A percentile compares a stretch with the other conserved stretches of the same genome.
phyloP scores from a whole-genome alignment of 2,888 invertebrate genomes.

The Limnephilus lunatus region DNA sequence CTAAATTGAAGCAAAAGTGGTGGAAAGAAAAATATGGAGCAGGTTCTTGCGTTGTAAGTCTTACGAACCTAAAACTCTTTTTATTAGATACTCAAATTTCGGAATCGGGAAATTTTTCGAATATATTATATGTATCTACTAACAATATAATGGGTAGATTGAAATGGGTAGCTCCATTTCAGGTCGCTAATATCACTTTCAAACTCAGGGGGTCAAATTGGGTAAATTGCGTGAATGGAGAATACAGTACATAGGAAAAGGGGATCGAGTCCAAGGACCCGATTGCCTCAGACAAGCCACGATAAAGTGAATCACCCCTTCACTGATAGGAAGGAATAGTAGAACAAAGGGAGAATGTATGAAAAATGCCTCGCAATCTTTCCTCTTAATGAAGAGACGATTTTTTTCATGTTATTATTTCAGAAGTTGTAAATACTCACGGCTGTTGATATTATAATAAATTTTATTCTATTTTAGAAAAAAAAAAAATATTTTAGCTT shows the following conservation, averaged over 20 bases:
- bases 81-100: no score
- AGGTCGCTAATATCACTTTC: not conserved
- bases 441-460: no score
- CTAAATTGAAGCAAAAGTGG: conserved; percentile 90
- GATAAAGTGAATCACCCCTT: not conserved
- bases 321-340: not conserved
- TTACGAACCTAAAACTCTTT: no score
- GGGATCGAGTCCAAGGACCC: not conserved
- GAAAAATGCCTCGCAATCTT: no score
- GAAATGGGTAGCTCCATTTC: not conserved
- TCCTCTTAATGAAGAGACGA: no score
- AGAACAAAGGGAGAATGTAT: not conserved
- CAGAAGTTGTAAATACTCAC: no score
- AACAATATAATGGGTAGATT: not conserved
- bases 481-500: no score
- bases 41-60: conserved; percentile 82
- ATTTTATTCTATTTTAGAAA: no score
- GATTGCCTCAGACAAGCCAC: not conserved
- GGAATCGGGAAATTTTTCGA: no score
- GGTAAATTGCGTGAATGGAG: not conserved
- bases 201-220: not conserved
- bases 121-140: no score
- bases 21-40: conserved; percentile 91
- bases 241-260: not conserved
- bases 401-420: no score